Conservation (phyloP, 2,797 vertebrate species). For the Sebastes iracundus region DNA sequence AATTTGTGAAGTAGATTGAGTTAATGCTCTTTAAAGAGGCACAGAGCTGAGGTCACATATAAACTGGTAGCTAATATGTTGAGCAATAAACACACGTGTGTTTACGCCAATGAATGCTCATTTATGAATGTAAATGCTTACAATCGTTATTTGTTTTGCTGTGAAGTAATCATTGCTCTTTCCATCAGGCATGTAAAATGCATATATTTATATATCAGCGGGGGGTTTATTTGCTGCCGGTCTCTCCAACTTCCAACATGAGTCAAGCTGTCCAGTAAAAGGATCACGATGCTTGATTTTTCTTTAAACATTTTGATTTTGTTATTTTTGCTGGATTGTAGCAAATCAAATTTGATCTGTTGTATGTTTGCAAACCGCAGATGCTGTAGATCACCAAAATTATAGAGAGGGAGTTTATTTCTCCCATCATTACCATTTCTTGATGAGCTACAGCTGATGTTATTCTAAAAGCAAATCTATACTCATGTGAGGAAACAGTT, state of each 20-base stretch:
- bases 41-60: neutral
- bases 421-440: neutral
- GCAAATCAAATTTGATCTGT: neutral
- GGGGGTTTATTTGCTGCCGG: neutral
- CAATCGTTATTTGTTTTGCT: neutral
- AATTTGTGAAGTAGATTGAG: conserved; percentile 22
- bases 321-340: neutral
- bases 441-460: neutral
- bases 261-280: neutral
- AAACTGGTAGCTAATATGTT: neutral
- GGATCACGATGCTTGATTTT: neutral
- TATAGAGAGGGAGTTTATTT: neutral
- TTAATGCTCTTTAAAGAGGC: conserved; percentile 6
- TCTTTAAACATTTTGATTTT: neutral
- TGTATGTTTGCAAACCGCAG: neutral
- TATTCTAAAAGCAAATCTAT: neutral
- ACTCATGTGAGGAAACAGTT: neutral
- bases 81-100: neutral
- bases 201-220: neutral
- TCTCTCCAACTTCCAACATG: neutral
- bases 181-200: neutral
- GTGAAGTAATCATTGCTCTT: neutral
- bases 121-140: neutral
- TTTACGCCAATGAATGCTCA: neutral
- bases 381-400: neutral